phyloP scores from a whole-genome alignment of 2,888 invertebrate species.

The Cantharis rustica region DNA sequence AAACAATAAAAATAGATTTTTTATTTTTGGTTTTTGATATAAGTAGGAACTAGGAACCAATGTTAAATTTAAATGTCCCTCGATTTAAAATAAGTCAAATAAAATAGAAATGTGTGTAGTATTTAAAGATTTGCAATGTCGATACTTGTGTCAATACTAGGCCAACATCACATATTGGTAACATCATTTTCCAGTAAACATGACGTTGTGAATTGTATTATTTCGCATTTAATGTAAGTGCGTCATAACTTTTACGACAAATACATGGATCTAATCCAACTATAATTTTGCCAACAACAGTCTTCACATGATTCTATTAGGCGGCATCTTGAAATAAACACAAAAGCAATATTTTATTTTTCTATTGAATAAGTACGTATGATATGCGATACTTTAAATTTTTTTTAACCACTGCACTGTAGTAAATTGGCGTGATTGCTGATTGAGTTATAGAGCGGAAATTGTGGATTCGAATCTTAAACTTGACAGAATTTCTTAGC shows the following conservation, averaged over 20 bases:
- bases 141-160: not conserved
- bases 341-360: not conserved
- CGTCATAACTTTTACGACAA: constrained; percentile 6
- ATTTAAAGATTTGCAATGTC: not conserved
- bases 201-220: not conserved
- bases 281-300: constrained; percentile 6
- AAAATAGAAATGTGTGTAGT: not conserved
- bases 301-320: constrained; percentile 8
- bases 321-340: constrained; percentile 1
- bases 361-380: not conserved
- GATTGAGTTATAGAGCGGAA: too few relatives aligned
- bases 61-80: not conserved
- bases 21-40: not conserved
- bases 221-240: constrained; percentile 2
- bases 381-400: not conserved
- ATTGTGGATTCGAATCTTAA: too few relatives aligned
- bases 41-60: not conserved
- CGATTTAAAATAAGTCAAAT: not conserved
- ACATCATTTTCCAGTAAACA: not conserved
- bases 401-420: too few relatives aligned
- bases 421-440: too few relatives aligned
- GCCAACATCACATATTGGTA: not conserved
- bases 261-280: constrained; percentile 14
- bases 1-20: not conserved
- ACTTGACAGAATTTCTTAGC: too few relatives aligned